Evolutionary conservation across 2,113 vertebrate genomes (phyloP), one percentile per base, ranked within the genome.

Genomic region (Abramis brama): DNA sequence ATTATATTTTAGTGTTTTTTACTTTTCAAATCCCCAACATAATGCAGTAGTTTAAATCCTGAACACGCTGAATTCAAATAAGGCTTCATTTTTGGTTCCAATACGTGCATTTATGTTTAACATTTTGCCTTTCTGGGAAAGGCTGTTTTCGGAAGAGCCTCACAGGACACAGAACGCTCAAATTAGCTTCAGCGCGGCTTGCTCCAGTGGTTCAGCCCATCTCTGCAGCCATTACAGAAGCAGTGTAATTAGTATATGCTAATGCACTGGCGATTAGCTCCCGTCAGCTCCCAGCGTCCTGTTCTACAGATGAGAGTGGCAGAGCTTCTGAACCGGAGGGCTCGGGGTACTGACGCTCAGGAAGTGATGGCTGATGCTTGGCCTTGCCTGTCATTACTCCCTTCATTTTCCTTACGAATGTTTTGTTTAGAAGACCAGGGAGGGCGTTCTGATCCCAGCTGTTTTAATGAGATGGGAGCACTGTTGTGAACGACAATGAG

Each of bases 201-300:
- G 77, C 84, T 86, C 39, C 64, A 78, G 73, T 59, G 86, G 64
- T 86, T 79, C 50, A 50, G 77, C 71, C 57, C 45, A 73, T 59
- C 60, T 80, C 76, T 50, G 82, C 78, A 82, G 82, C 85, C 66
- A 50, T 82, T 12, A 85, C 77, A 79, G 62, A 60, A 85, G 10
- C 82, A 68, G 77, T 88, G 57, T 87, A 60, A 82, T 88, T 86
- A 71, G 50, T 84, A 79, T 79, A 85, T 85, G 59, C 84, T 86
- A 85, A 89, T 86, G 83, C 74, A 79, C 86, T 73, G 12, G 30
- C 59, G 78, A 85, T 89, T 89, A 88, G 83, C 59, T 62, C 62
- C 86, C 87, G 25, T 80, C 85, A 50, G 83, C 87, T 91, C 39
- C 79, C 85, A 45, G 47, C 68, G 52, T 73, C 43, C 39, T 86